phyloP scores from a whole-genome alignment of 2,888 invertebrate genomes.

The Cerastis rubricosa region DNA sequence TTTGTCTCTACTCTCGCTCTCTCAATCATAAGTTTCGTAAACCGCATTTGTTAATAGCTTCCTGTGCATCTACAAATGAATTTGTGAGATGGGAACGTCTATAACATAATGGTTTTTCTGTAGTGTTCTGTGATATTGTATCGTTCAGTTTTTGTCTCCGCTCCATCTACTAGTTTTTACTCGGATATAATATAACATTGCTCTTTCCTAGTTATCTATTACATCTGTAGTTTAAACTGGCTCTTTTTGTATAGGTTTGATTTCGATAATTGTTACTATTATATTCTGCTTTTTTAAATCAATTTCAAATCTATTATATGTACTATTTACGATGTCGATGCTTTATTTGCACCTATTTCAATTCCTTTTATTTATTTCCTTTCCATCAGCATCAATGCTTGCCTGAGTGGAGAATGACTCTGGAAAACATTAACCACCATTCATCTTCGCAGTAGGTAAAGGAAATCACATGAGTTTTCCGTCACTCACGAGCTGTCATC shows the following conservation, averaged over 20 bases:
- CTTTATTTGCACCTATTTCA: not conserved
- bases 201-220: constrained; percentile 3
- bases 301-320: not conserved
- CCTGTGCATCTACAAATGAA: not conserved
- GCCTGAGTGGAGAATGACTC: not conserved
- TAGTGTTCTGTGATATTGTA: not conserved
- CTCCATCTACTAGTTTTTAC: constrained; percentile 36
- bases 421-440: constrained; percentile 27
- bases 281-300: not conserved
- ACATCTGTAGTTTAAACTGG: not conserved
- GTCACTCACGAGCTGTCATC: constrained; percentile 43
- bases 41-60: not conserved
- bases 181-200: not conserved
- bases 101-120: constrained; percentile 17
- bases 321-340: not conserved
- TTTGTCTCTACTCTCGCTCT: not conserved
- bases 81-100: not conserved
- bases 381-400: not conserved
- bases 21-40: not conserved
- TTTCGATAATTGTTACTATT: constrained; percentile 2
- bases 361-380: constrained; percentile 1
- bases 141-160: constrained; percentile 28
- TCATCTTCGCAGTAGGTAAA: constrained; percentile 40
- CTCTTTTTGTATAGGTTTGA: constrained; percentile 9
- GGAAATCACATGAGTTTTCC: constrained; percentile 36